Conservation (phyloP, 2,113 vertebrate species). For the Oostethus manadensis region DNA sequence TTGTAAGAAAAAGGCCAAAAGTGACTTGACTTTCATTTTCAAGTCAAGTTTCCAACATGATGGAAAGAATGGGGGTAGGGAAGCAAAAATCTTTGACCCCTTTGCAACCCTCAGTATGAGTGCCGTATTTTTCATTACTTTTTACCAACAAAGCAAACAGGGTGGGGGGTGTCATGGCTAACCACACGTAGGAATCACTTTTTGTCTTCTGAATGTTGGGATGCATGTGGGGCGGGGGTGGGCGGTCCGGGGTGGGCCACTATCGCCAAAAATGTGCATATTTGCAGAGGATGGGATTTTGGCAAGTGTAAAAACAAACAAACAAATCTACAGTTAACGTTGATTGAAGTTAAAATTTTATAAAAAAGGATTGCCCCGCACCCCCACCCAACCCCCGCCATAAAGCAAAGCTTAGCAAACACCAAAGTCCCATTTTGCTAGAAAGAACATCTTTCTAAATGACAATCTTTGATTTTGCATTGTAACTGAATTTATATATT, state of each 20-base stretch:
- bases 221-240: too few relatives aligned
- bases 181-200: constrained; percentile 60
- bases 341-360: too few relatives aligned
- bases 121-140: background rate
- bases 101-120: background rate
- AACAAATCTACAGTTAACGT: too few relatives aligned
- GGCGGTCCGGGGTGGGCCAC: constrained; percentile 3
- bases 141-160: constrained; percentile 40
- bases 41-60: background rate
- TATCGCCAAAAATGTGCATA: constrained; percentile 20
- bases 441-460: constrained; percentile 48
- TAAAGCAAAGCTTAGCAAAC: constrained; percentile 61
- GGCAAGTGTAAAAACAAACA: constrained; percentile 19
- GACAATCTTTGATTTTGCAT: constrained; percentile 46
- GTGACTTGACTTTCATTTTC: background rate
- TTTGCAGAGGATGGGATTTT: constrained; percentile 41
- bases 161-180: constrained; percentile 28
- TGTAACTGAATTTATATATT: constrained; percentile 21
- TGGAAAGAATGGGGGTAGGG: too few relatives aligned
- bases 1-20: too few relatives aligned
- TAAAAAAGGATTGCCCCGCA: too few relatives aligned
- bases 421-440: constrained; percentile 39
- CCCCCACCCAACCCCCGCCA: too few relatives aligned
- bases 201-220: constrained; percentile 16
- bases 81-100: background rate